Base-by-base conservation (phyloP, 1,140 invertebrate genomes). In the Atta colombica region DNA sequence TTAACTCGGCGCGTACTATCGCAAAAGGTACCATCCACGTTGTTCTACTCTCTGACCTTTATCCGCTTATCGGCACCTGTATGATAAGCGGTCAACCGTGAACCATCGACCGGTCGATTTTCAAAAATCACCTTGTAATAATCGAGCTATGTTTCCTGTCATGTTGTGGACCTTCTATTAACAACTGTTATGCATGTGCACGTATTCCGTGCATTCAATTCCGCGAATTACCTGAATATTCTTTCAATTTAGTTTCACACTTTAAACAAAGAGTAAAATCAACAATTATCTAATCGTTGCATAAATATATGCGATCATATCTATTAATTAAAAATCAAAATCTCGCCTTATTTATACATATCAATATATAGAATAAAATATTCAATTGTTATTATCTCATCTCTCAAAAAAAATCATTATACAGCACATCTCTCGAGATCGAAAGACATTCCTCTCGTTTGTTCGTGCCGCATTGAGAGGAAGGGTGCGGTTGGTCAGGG, bases 21-120 rank as follows among this genome's bases (percentile, higher is more conserved):
- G 51, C 78, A 55, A n/a, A 35, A 58, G 31, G 25, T 72, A 35
- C 21, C 51, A n/a, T 66, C 51, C 39, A 35, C 55, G 68, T 74
- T n/a, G n/a, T 49, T 82, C 21, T 74, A 74, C 55, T 82, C 80
- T 82, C 68, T 82, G 68, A 82, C 80, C 80, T 82, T 82, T 82
- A 82, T 82, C 77, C 80, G 69, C 55, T 82, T 82, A 82, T 82
- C 55, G 68, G 68, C 77, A 63, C 31, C 35, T 74, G 69, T 68
- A 60, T 39, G 80, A 82, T 74, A 82, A 74, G 55, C 68, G 18
- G 16, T 25, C 80, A 74, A 82, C 55, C 35, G 35, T 82, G 14
- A 82, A 82, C 35, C 51, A 12, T 10, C 78, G 28, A 74, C 55
- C 25, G 58, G 53, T 72, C 78, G 66, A 49, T 72, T 72, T 72